Conservation (phyloP, 2,888 invertebrate genomes). For the Zygogramma bicolorata region DNA sequence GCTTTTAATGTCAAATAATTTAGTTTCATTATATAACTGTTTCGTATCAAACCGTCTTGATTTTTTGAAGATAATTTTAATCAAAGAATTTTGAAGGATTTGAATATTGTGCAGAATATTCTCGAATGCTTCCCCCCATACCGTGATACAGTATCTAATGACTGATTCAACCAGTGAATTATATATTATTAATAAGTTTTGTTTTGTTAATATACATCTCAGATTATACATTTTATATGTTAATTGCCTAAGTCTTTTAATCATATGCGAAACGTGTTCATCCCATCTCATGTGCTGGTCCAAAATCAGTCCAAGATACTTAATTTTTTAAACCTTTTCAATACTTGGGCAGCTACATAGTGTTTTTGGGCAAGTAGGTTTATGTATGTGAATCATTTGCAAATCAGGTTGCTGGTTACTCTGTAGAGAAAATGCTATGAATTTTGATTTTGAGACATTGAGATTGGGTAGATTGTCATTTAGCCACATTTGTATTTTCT, state of each 20-base stretch:
- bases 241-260: neutral
- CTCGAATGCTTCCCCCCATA: neutral
- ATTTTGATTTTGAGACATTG: conserved; percentile 7
- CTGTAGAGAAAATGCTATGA: conserved; percentile 3
- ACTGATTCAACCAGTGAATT: conserved; percentile 8
- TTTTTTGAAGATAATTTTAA: neutral
- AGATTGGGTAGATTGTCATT: too few species aligned
- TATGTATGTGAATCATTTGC: neutral
- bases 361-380: neutral
- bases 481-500: conserved; percentile 7
- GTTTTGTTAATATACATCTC: neutral
- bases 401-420: neutral
- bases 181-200: neutral
- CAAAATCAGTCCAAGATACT: neutral
- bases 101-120: neutral
- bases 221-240: neutral
- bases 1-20: neutral
- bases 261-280: neutral
- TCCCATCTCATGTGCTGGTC: conserved; percentile 3
- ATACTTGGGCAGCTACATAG: neutral
- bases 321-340: neutral
- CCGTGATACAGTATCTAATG: conserved; percentile 13
- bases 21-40: neutral
- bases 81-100: neutral
- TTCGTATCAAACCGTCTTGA: neutral